phyloP scores from a whole-genome alignment of 2,113 vertebrate species.

The Clinocottus analis region DNA sequence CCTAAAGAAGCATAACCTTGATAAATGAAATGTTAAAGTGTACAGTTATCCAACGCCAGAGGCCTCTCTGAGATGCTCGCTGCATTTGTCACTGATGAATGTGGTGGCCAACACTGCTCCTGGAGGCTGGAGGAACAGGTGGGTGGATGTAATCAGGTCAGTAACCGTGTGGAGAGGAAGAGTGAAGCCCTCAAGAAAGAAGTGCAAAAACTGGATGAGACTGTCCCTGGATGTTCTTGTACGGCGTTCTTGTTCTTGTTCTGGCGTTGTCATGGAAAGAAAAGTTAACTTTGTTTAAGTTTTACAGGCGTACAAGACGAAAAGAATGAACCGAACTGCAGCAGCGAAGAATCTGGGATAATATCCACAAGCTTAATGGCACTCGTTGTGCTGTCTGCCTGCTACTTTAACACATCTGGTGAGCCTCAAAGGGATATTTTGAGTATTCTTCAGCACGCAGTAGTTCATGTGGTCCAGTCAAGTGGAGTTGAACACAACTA shows the following conservation, averaged over 20 bases:
- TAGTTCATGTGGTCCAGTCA: neutral
- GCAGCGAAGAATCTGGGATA: neutral
- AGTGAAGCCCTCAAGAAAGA: neutral
- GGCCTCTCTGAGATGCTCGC: neutral
- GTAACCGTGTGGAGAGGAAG: conserved; percentile 20
- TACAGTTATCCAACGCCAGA: neutral
- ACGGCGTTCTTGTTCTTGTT: too few species aligned
- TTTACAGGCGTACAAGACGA: neutral
- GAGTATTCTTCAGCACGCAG: neutral
- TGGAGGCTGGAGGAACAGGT: neutral
- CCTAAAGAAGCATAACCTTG: neutral
- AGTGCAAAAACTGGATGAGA: neutral
- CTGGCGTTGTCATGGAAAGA: too few species aligned
- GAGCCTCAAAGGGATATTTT: neutral
- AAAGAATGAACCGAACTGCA: neutral
- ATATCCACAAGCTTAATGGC: neutral
- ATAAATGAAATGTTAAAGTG: neutral
- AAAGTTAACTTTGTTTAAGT: too few species aligned
- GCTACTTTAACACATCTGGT: neutral
- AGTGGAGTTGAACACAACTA: neutral
- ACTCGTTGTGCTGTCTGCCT: neutral
- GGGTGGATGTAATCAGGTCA: conserved; percentile 39
- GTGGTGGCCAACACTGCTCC: neutral
- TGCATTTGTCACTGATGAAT: neutral
- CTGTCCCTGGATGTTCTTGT: neutral